Base-by-base conservation (phyloP, 2,888 invertebrate species). In the Aquatica leii region DNA sequence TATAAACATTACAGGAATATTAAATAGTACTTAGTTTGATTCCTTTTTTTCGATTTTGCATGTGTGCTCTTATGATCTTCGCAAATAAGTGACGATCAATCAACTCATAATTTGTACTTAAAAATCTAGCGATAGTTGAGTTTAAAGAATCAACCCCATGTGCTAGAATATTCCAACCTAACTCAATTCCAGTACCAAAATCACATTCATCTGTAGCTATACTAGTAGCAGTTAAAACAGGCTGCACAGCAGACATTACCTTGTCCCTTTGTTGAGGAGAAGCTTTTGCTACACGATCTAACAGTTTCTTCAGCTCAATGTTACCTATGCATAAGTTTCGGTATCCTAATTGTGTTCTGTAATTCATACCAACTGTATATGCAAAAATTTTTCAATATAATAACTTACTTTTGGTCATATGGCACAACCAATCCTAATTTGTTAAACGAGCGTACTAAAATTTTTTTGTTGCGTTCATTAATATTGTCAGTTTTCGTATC, bases 121-220 rank as follows among this genome's bases (percentile, higher is more conserved):
- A 82, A 70, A 92, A 84, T 65, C 86, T 86, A 34, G 86, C 77
- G 1, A 89, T 85, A 43, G 87, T 86, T 2, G 84, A 81, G 77
- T 95, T 90, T 14, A 97, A 84, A 65, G 86, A 84, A 51, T 85
- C 82, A 55, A 88, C 80, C 0, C 94, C 93, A 60, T 89, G 92
- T 65, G 88, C 89, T 77, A 97, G 94, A 50, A 98, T 82, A 79
- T 94, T 90, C 69, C 95, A 88, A 0, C 95, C 97, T 35, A 94
- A 83, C 80, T 98, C 97, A 1, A 98, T 80, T 0, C 95, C 92
- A 56, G 95, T 95, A 0, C 97, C 98, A 82, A 95, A 97, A 80
- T 98, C 97, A 77, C 93, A 92, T 80, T 98, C 98, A 77, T 98
- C 98, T 59, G 93, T 89, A 0, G 97, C 98, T 78, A 95, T 94